Base-by-base conservation (phyloP, 2,113 vertebrate genomes). In the Brachyhypopomus gauderio region DNA sequence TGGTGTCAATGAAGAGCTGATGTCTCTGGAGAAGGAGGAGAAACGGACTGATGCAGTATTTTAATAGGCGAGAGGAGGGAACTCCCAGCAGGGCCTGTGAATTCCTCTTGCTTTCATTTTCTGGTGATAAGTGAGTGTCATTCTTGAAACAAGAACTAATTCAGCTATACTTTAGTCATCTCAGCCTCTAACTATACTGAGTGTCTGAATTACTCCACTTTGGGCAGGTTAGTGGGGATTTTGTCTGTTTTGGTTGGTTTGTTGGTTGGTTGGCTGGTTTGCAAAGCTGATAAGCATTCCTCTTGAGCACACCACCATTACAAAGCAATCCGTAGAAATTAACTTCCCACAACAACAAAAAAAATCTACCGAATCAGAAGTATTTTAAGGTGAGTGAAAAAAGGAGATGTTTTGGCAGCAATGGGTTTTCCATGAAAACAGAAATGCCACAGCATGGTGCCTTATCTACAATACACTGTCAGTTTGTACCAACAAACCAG, bases 271-370 rank as follows among this genome's bases (percentile, higher is more conserved):
- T 30, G 30, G 30, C 16, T 73, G 56, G 62, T 82, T 78, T 48
- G 55, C 22, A 36, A 69, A 64, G 76, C 63, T 82, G 41, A n/a
- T 60, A 78, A 78, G 22, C 63, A 71, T 73, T 79, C 22, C 63
- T 72, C 56, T 79, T 66, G 63, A 85, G 30, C 76, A 79, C 75
- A 59, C 30, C 34, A 34, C 41, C 27, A 71, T 62, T 60, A 63
- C 55, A 75, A 63, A 75, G 74, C 45, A 75, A 58, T 63, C 75
- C 11, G 64, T 71, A 75, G 52, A 69, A 71, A 75, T 70, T 66
- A 55, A 17, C 59, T 23, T 66, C 0, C 25, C 20, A 25, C 23
- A 64, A 30, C 52, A 14, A 48, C 45, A 48, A 60, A 85, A 25
- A 19, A 55, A 12, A 56, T 17, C 30, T 74, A 78, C 67, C 55